Conservation (phyloP, 1,140 invertebrate species). For the Orchesella cincta region DNA sequence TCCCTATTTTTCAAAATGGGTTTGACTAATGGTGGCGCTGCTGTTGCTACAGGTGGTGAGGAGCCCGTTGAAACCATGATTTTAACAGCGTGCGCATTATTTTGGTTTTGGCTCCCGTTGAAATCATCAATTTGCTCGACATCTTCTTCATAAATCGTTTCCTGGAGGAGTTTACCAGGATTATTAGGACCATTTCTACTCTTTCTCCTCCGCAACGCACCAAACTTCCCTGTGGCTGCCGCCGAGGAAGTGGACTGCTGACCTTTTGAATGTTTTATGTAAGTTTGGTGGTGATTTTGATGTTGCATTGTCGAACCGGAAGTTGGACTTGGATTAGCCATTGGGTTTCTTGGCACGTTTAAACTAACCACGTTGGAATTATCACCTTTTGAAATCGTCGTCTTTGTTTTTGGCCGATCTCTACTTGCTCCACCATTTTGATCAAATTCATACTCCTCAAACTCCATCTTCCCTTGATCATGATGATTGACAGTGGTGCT, state of each 20-base stretch:
- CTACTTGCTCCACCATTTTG: no score
- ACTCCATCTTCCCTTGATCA: neutral
- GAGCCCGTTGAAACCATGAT: constrained; percentile 47
- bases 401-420: no score
- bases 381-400: no score
- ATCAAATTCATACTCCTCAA: constrained; percentile 7
- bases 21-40: constrained; percentile 33
- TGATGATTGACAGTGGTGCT: neutral
- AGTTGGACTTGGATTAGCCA: neutral
- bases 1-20: constrained; percentile 48
- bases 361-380: constrained; percentile 15
- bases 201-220: constrained; percentile 41
- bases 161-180: constrained; percentile 39
- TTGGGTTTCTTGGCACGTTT: neutral
- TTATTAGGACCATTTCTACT: constrained; percentile 8
- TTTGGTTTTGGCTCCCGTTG: neutral
- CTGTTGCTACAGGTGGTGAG: constrained; percentile 31
- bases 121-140: constrained; percentile 5
- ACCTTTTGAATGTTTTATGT: constrained; percentile 2
- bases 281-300: neutral
- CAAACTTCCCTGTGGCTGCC: constrained; percentile 32
- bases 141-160: constrained; percentile 50
- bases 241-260: neutral
- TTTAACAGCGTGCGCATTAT: constrained; percentile 44
- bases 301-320: neutral